Evolutionary conservation across 2,113 vertebrate genomes (phyloP), one percentile per base, ranked within the genome.

Genomic region (Nipponia nippon): DNA sequence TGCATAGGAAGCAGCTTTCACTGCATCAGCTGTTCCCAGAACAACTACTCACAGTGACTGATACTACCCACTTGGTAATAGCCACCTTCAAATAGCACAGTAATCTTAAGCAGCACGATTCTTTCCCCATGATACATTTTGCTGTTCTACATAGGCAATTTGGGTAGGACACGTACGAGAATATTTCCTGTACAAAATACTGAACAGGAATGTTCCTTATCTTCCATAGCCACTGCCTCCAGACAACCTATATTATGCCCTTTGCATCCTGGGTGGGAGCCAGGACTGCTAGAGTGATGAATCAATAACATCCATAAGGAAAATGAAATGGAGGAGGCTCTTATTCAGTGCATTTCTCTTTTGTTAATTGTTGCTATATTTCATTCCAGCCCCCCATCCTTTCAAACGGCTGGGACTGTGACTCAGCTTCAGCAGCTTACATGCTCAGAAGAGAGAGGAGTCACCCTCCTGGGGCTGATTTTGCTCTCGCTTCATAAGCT

Each of bases 331-430:
- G 89, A 96, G 82, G 55, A 91, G 86, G 75, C 87, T 91, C 87
- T 94, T 96, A 83, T 83, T 91, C 82, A 83, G 87, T 91, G 90
- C 87, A 66, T 91, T 90, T 73, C 75, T 94, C 79, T 95, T 83
- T 78, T 83, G 90, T 90, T 95, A 95, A 96, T 96, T 96, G 88
- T 94, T 83, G n/a, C 79, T 93, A 14, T 94, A 92, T 97, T 85
- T 96, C 92, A 95, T 94, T 94, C 76, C 86, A 95, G 66, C 66
- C 59, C 63, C 52, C 34, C 36, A 36, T 79, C 67, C 56, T 91
- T 91, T 75, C 63, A 75, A 90, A 58, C 0, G 27, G 53, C 84
- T 77, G 84, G 70, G 58, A 83, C 62, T 90, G 71, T 95, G 95
- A 97, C 87, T 93, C 95, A 97, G 82, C 93, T 96, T 56, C 87